phyloP scores from a whole-genome alignment of 1,140 invertebrate genomes.

The Ectropis grisescens region DNA sequence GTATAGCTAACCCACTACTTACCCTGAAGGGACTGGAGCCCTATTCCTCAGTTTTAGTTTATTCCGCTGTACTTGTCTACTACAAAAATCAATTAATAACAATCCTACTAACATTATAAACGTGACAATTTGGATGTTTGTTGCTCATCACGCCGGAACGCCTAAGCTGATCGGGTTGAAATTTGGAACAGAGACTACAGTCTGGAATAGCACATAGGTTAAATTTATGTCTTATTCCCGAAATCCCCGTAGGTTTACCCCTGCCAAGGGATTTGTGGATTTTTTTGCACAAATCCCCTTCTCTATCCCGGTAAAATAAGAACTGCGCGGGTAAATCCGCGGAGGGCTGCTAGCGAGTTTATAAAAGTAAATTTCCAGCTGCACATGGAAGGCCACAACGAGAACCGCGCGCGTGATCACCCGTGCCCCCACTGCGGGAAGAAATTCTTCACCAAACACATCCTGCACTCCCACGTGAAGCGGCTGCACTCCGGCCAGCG shows the following conservation, averaged over 20 bases:
- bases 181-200: no score
- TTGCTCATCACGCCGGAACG: no score
- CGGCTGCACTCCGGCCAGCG: conserved; percentile 37
- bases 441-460: conserved; percentile 53
- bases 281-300: background rate
- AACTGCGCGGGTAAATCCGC: no score
- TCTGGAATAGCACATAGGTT: background rate
- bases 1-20: no score
- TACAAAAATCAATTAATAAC: no score
- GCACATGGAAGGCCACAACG: conserved; percentile 54
- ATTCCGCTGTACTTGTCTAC: no score
- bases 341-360: no score
- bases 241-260: background rate
- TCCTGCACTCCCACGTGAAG: conserved; percentile 37
- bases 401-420: conserved; percentile 39
- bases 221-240: background rate
- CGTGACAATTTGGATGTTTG: no score
- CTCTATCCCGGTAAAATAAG: background rate
- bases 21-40: no score
- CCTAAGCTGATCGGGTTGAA: no score
- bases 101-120: no score
- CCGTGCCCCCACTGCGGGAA: conserved; percentile 57
- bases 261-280: background rate
- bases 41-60: no score
- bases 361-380: conserved; percentile 26